A percentile compares a stretch with the other conserved stretches of the same genome.
phyloP scores from a whole-genome alignment of 2,113 vertebrate species.

The Struthio camelus region DNA sequence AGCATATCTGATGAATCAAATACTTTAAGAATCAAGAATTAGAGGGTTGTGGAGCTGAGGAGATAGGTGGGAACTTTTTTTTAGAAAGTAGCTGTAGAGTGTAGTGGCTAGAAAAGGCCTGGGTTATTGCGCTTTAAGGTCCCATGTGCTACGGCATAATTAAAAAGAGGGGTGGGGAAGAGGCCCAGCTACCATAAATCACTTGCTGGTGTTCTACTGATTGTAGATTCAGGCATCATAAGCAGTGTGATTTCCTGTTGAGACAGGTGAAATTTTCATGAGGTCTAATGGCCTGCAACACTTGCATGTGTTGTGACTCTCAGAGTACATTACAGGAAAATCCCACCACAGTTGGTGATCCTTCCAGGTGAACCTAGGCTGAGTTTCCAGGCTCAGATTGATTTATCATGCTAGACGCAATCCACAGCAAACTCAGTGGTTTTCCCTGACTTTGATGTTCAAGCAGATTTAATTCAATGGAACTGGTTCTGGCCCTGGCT shows the following conservation, averaged over 20 bases:
- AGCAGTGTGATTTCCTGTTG: not conserved
- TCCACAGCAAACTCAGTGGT: not conserved
- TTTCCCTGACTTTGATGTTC: slow-evolving; percentile 38
- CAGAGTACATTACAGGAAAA: slow-evolving; percentile 7
- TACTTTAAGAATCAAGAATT: not conserved
- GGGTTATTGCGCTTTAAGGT: not conserved
- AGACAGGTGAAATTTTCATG: not conserved
- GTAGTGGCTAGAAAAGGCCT: not conserved
- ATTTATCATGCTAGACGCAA: not conserved
- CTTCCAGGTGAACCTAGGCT: slow-evolving; percentile 26
- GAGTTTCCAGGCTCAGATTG: not conserved
- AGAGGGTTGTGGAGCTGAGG: not conserved
- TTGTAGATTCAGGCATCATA: not conserved
- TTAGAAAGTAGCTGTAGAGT: not conserved
- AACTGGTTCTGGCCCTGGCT: not conserved
- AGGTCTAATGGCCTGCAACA: not conserved
- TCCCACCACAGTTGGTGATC: not conserved
- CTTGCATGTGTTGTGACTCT: not conserved
- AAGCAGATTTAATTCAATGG: not conserved
- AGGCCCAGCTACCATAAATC: not conserved
- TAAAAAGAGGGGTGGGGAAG: not conserved
- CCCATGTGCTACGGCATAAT: not conserved
- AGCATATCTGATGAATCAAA: not conserved
- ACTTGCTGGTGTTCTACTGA: not conserved
- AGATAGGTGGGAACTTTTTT: not conserved